These are phyloP conservation scores for Clupea harengus DNA, from an alignment of 2,113 vertebrate genomes.

Conservation along the genomic window DNA sequence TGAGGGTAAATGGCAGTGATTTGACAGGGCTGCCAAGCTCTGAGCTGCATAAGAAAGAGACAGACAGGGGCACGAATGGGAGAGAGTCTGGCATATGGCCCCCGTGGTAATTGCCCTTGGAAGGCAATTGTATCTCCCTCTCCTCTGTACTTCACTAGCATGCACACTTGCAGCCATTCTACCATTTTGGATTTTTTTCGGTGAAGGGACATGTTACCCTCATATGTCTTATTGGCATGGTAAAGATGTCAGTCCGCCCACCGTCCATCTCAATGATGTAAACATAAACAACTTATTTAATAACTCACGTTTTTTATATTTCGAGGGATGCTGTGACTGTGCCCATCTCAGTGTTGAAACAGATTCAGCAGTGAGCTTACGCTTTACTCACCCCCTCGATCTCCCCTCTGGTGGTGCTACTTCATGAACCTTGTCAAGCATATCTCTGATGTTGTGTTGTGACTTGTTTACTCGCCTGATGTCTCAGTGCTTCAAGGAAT, in stretches of 20 bases:
- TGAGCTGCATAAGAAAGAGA: slow-evolving; percentile 50
- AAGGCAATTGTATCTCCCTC: slow-evolving; percentile 50
- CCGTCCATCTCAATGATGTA: too few relatives aligned
- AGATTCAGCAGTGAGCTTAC: background rate
- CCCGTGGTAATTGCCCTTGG: slow-evolving; percentile 46
- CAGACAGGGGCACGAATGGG: slow-evolving; percentile 42
- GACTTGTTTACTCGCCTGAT: slow-evolving; percentile 5
- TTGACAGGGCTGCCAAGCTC: slow-evolving; percentile 46
- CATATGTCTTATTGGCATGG: background rate
- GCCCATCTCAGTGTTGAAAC: background rate
- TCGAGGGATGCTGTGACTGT: background rate
- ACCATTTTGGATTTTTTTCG: slow-evolving; percentile 29
- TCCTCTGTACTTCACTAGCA: slow-evolving; percentile 48
- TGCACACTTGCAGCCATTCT: slow-evolving; percentile 41
- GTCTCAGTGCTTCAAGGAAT: background rate
- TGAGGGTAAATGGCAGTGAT: slow-evolving; percentile 46
- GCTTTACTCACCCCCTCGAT: background rate
- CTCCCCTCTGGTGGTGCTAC: background rate
- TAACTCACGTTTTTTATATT: background rate
- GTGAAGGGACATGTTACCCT: background rate
- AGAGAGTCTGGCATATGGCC: slow-evolving; percentile 48
- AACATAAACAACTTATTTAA: background rate
- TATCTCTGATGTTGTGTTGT: background rate
- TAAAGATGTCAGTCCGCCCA: background rate
- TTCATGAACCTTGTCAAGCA: background rate